These are phyloP conservation scores for Oxycera nigricornis DNA, from an alignment of 2,888 invertebrate genomes.

Conservation along the genomic window DNA sequence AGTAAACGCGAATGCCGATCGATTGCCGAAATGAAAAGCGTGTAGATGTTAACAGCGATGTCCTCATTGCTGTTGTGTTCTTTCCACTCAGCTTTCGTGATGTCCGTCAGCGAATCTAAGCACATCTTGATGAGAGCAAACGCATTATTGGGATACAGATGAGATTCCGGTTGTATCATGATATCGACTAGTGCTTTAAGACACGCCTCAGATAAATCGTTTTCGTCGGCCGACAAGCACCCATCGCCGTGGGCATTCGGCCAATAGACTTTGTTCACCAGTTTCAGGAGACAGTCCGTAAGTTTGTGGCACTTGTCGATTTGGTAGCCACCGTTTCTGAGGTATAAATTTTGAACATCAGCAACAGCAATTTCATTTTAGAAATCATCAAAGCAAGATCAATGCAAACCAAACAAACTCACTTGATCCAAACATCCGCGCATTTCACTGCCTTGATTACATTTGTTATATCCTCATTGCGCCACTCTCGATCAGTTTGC, in stretches of 20 bases:
- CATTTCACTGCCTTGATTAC: conserved; percentile 67
- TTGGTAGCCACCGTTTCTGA: conserved; percentile 57
- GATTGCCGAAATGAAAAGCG: conserved; percentile 72
- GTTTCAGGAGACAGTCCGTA: conserved; percentile 59
- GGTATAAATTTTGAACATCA: not conserved
- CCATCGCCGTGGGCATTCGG: conserved; percentile 62
- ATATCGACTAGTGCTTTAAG: conserved; percentile 67
- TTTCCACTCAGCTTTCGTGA: conserved; percentile 64
- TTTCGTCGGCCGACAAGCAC: conserved; percentile 65
- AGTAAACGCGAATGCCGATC: conserved; percentile 72
- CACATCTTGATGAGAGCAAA: conserved; percentile 68
- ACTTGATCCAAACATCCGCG: conserved; percentile 70
- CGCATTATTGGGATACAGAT: conserved; percentile 67
- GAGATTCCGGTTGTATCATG: conserved; percentile 67
- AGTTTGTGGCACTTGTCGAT: conserved; percentile 59
- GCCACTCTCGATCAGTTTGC: conserved; percentile 57
- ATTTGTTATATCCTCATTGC: conserved; percentile 63
- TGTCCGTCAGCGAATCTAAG: conserved; percentile 66
- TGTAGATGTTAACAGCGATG: conserved; percentile 71
- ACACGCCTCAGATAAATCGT: conserved; percentile 68
- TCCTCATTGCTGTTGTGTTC: conserved; percentile 66
- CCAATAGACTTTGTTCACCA: conserved; percentile 62
- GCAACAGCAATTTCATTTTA: not conserved
- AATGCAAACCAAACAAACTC: too few relatives aligned
- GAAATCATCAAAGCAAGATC: too few relatives aligned